Evolutionary conservation across 2,888 invertebrate species (phyloP), one percentile per base, ranked within the genome.

Genomic region (Mystacides longicornis): DNA sequence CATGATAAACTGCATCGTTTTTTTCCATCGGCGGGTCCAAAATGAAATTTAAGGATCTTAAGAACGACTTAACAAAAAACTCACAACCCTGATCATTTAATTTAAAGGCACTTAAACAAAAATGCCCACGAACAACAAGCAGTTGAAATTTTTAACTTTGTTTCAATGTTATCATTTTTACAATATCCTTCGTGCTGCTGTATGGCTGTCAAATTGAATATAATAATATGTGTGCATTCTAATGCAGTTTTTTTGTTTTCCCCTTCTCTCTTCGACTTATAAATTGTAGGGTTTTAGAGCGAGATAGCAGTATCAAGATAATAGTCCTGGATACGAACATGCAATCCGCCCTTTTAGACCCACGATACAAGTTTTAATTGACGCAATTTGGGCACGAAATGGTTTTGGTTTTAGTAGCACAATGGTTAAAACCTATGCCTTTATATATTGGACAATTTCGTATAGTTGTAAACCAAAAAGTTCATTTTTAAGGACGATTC

Each of bases 1-100:
- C 52, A 53, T 31, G 52, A 53, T 53, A 53, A 53, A 53, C 52
- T 46, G 52, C 52, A 53, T 33, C 33, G 47, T 37, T 52, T 53
- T 53, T 53, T 20, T 47, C 48, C 14, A 37, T n/a, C 45, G 23
- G 21, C 27, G 47, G 52, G 23, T 16, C 21, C 46, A 45, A 52
- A 53, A 22, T 22, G 22, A 48, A 53, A 37, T 53, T 48, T 33
- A 53, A 47, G 37, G 37, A 37, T 16, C 37, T 14, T 27, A 7
- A 37, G 3, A 3, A 14, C 14, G 14, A 37, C 37, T 7, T n/a
- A n/a, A 14, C 37, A 37, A 37, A 3, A 37, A 37, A 37, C 3
- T 7, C 37, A 37, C 37, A 37, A 37, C 3, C 14, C 37, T 37
- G 27, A 27, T n/a, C 37, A 7, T 4, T 16, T n/a, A 37, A 27